Base-by-base conservation (phyloP, 2,888 invertebrate species). In the Pandemis corylana region DNA sequence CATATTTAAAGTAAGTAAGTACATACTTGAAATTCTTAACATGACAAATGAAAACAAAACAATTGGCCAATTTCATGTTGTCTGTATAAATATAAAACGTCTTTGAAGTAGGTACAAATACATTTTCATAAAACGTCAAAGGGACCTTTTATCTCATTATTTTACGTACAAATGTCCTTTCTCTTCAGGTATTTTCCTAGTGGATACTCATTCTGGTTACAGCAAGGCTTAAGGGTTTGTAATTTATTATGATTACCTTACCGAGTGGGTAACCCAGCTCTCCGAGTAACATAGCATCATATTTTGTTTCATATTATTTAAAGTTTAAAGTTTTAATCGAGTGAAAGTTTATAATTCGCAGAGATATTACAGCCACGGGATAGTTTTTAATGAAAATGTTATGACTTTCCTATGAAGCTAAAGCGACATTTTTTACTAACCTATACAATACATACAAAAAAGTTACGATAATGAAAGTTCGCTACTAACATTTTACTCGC, bases 241-340 rank as follows among this genome's bases (percentile, higher is more conserved):
- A 46, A 65, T 65, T 65, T 65, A 65, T 49, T 49, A 49, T 65
- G 65, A 65, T 65, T 49, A 49, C 65, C 56, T 56, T 56, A n/a
- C 15, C 13, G 62, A 62, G 61, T 36, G 2, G 2, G 28, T 1
- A 64, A 46, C 64, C 64, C 15, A 12, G 46, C 15, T 6, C 44
- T 10, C 15, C 7, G 9, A 10, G 20, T 49, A 20, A 65, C 28
- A 12, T 20, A 46, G 28, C 28, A 36, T 15, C 20, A 0, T 65
- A 46, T 65, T 13, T n/a, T 65, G 28, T 46, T 65, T 28, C 13
- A 28, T 49, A 49, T 65, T 15, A 36, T 42, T 41, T 63, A 44
- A 20, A 5, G 10, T 15, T 15, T 20, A 15, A 44, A 46, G 7
- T 64, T 64, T 20, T 12, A 64, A 15, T 44, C 46, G 64, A 64